phyloP scores from a whole-genome alignment of 2,797 vertebrate genomes.

The Rhodeus uyekii region DNA sequence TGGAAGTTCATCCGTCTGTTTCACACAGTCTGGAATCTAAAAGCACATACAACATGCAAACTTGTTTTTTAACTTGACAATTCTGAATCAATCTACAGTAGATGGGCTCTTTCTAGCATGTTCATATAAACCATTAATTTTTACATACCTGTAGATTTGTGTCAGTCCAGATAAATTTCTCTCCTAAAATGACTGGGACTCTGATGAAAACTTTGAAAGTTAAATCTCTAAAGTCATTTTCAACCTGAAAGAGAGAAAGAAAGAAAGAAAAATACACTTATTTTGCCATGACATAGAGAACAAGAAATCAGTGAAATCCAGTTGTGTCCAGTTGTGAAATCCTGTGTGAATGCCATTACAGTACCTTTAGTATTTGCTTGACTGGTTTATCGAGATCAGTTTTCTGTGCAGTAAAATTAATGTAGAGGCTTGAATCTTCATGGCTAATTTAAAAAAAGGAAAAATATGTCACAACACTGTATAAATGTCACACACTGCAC shows the following conservation, averaged over 20 bases:
- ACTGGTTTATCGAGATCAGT: constrained; percentile 63
- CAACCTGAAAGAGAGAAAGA: constrained; percentile 73
- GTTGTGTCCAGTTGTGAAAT: too few relatives aligned
- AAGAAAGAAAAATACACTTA: not conserved
- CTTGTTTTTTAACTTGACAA: not conserved
- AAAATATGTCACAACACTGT: too few relatives aligned
- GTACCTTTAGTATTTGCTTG: constrained; percentile 77
- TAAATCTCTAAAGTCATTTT: constrained; percentile 69
- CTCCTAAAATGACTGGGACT: constrained; percentile 68
- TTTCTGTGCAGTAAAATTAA: constrained; percentile 75
- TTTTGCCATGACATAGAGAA: not conserved
- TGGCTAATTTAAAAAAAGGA: constrained; percentile 59
- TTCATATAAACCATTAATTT: too few relatives aligned
- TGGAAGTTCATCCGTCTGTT: constrained; percentile 44
- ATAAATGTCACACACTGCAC: too few relatives aligned
- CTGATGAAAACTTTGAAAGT: constrained; percentile 74
- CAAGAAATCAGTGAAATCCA: too few relatives aligned
- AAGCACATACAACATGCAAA: not conserved
- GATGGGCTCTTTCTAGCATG: not conserved
- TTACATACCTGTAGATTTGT: not conserved
- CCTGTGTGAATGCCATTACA: not conserved
- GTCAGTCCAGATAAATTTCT: constrained; percentile 71
- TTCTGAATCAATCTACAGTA: not conserved
- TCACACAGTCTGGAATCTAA: constrained; percentile 70
- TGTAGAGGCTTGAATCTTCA: constrained; percentile 74